Evolutionary conservation across 2,888 invertebrate species (phyloP).

Genomic region (Orchestes rusci): DNA sequence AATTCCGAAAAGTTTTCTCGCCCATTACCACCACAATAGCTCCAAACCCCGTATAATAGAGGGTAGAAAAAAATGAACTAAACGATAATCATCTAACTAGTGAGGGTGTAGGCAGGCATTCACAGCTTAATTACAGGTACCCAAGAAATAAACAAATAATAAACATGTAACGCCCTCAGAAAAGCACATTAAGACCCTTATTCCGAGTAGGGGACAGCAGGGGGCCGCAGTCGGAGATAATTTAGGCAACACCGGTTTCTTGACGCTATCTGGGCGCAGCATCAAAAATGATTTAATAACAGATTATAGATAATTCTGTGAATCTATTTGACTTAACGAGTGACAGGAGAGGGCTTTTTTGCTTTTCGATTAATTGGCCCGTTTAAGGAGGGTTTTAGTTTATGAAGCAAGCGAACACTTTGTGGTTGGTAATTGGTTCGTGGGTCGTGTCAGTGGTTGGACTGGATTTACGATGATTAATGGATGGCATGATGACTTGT

Average conservation of each 20-base stretch:
- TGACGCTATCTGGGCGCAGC: conserved; percentile 28
- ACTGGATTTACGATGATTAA: no score
- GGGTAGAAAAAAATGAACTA: no score
- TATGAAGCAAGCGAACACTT: conserved; percentile 13
- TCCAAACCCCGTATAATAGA: no score
- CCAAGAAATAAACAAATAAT: conserved; percentile 13
- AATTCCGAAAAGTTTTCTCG: neutral
- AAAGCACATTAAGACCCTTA: conserved; percentile 30
- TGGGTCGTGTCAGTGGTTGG: conserved; percentile 9
- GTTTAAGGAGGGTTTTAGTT: no score
- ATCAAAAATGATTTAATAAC: conserved; percentile 29
- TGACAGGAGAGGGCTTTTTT: conserved; percentile 13
- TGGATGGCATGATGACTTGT: no score
- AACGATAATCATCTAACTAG: neutral
- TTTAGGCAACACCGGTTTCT: conserved; percentile 29
- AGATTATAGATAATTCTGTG: conserved; percentile 23
- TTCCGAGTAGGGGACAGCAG: conserved; percentile 26
- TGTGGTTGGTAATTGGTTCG: conserved; percentile 12
- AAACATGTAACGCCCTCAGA: conserved; percentile 14
- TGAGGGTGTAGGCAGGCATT: neutral
- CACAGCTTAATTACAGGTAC: conserved; percentile 4
- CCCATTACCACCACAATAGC: neutral
- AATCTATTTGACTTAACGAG: conserved; percentile 23
- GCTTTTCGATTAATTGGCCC: conserved; percentile 6
- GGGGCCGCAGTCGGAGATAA: conserved; percentile 14